Percentiles rank a stretch among this genome's conserved stretches.
These are phyloP conservation scores for Thunnus thynnus DNA, from an alignment of 2,113 vertebrate genomes.

Conservation along the genomic window DNA sequence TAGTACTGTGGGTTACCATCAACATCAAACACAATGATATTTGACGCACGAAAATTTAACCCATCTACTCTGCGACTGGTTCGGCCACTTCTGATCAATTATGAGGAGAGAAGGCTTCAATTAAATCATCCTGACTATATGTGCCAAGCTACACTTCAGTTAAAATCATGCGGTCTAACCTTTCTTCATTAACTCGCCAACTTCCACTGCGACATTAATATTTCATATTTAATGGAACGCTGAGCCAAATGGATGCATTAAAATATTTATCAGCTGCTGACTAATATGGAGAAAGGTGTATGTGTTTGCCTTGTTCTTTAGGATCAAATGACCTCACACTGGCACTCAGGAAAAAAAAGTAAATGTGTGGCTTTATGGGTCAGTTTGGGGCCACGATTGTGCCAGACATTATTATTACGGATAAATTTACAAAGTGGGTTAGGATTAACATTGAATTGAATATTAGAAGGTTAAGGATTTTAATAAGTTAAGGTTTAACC, in stretches of 20 bases:
- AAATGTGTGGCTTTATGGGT: too few relatives aligned
- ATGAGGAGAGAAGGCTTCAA: background rate
- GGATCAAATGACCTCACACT: conserved; percentile 8
- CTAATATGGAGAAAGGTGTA: background rate
- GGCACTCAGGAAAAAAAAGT: conserved; percentile 12
- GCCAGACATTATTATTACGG: too few relatives aligned
- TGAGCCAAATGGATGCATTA: conserved; percentile 36
- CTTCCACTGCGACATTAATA: conserved; percentile 53
- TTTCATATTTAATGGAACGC: conserved; percentile 53
- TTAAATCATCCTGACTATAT: background rate
- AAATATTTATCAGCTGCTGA: conserved; percentile 63
- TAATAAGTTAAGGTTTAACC: too few relatives aligned
- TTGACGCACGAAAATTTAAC: background rate
- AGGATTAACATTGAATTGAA: too few relatives aligned
- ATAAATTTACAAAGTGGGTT: too few relatives aligned
- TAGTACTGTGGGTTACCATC: background rate
- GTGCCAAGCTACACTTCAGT: background rate
- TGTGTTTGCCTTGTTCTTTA: conserved; percentile 3
- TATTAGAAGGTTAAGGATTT: too few relatives aligned
- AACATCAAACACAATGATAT: conserved; percentile 9
- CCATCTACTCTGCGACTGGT: background rate
- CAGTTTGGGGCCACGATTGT: too few relatives aligned
- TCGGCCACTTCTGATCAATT: conserved; percentile 8
- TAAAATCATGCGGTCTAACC: conserved; percentile 31
- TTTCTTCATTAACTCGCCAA: conserved; percentile 25